phyloP scores from a whole-genome alignment of 2,888 invertebrate genomes.

The Acronicta aceris region DNA sequence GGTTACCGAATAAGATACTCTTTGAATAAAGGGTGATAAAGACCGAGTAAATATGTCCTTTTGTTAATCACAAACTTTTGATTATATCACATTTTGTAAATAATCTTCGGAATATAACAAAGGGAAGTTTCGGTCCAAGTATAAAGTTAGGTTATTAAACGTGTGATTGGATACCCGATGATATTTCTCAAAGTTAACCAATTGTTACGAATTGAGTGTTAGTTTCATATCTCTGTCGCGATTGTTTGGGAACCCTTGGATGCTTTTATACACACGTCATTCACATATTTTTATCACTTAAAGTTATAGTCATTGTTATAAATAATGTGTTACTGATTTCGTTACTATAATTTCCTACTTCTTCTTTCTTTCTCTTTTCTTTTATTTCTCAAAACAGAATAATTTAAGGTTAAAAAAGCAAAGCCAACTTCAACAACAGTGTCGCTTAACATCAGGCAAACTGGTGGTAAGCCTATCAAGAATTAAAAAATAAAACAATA shows the following conservation, averaged over 20 bases:
- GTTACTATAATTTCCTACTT: no score
- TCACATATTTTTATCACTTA: slow-evolving; percentile 29
- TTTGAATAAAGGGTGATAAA: slow-evolving; percentile 22
- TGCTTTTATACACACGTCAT: slow-evolving; percentile 25
- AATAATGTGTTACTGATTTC: slow-evolving; percentile 14
- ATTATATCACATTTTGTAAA: slow-evolving; percentile 49
- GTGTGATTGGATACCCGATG: slow-evolving; percentile 59
- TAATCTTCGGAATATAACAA: slow-evolving; percentile 56
- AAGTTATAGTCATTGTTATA: slow-evolving; percentile 22
- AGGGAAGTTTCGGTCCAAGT: slow-evolving; percentile 48
- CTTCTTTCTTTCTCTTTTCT: no score
- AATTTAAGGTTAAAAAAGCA: no score
- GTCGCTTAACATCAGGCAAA: no score
- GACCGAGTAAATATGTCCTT: slow-evolving; percentile 39
- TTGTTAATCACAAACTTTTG: slow-evolving; percentile 50
- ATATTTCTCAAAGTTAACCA: slow-evolving; percentile 61
- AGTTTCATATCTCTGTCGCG: slow-evolving; percentile 42
- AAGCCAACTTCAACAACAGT: no score
- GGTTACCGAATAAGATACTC: background rate
- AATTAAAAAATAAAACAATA: no score
- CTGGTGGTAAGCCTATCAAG: no score
- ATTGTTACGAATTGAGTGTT: slow-evolving; percentile 57
- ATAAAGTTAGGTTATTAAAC: slow-evolving; percentile 56
- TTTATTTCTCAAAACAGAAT: no score
- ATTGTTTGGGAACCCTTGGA: slow-evolving; percentile 30